phyloP scores from a whole-genome alignment of 2,113 vertebrate genomes.

The Phasianus colchicus region DNA sequence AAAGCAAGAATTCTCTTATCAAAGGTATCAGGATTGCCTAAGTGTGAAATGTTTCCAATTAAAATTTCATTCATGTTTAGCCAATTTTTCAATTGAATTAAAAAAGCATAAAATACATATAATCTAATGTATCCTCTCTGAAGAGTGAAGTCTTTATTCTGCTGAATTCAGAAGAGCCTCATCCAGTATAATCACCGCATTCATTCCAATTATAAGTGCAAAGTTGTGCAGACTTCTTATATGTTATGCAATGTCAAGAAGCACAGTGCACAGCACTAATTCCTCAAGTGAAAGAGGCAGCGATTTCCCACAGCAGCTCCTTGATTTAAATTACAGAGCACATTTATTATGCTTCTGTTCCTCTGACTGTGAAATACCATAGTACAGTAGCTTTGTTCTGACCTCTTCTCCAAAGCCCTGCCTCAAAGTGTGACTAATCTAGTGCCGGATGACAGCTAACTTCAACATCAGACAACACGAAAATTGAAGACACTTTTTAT shows the following conservation, averaged over 20 bases:
- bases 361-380: constrained; percentile 88
- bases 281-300: constrained; percentile 84
- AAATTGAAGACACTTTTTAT: constrained; percentile 93
- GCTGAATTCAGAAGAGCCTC: constrained; percentile 81
- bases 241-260: constrained; percentile 81
- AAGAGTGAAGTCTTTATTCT: constrained; percentile 82
- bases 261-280: constrained; percentile 78
- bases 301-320: constrained; percentile 85
- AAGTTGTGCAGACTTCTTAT: constrained; percentile 82
- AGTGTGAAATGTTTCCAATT: constrained; percentile 84
- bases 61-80: constrained; percentile 87
- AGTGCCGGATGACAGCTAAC: constrained; percentile 87
- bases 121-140: constrained; percentile 81
- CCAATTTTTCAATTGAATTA: constrained; percentile 86
- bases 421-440: constrained; percentile 89
- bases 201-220: constrained; percentile 85
- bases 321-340: constrained; percentile 90
- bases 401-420: constrained; percentile 86
- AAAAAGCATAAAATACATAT: constrained; percentile 83
- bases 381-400: constrained; percentile 89
- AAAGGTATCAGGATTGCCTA: constrained; percentile 75
- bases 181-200: constrained; percentile 84
- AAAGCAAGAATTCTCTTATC: constrained; percentile 74
- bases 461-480: constrained; percentile 89
- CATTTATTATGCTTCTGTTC: constrained; percentile 88